These are phyloP conservation scores for Clostera curtula DNA, from an alignment of 2,888 invertebrate genomes.

Conservation along the genomic window DNA sequence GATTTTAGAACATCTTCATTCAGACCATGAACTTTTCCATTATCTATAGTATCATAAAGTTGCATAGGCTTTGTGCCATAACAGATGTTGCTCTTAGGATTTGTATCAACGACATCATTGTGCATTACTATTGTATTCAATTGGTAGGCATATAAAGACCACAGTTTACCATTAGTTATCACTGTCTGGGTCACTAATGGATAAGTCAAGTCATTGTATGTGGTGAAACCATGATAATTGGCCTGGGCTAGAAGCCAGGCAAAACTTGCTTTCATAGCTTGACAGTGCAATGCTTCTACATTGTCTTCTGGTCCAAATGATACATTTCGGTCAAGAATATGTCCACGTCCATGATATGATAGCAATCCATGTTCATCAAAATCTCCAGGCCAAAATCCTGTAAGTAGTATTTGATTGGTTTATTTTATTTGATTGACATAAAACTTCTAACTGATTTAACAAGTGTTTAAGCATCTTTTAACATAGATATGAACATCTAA, in stretches of 20 bases:
- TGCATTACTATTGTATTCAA: slow-evolving; percentile 88
- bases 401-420: slow-evolving; percentile 18
- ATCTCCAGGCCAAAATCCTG: slow-evolving; percentile 91
- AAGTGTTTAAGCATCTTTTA: neutral
- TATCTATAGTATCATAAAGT: slow-evolving; percentile 83
- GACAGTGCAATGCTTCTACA: slow-evolving; percentile 79
- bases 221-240: slow-evolving; percentile 90
- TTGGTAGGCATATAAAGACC: slow-evolving; percentile 93
- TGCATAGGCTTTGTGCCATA: slow-evolving; percentile 83
- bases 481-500: too few species aligned
- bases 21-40: slow-evolving; percentile 83
- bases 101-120: slow-evolving; percentile 75
- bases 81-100: slow-evolving; percentile 85
- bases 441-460: neutral
- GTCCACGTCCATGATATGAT: slow-evolving; percentile 81
- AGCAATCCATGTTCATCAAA: slow-evolving; percentile 84
- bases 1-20: slow-evolving; percentile 85
- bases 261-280: slow-evolving; percentile 86
- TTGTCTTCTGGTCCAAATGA: slow-evolving; percentile 71
- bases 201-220: slow-evolving; percentile 92
- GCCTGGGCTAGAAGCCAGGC: slow-evolving; percentile 88
- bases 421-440: neutral
- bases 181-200: slow-evolving; percentile 92
- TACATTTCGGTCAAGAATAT: slow-evolving; percentile 64
- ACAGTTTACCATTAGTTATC: slow-evolving; percentile 89